Evolutionary conservation across 2,888 invertebrate genomes (phyloP).

Genomic region (Chymomyza amoena): DNA sequence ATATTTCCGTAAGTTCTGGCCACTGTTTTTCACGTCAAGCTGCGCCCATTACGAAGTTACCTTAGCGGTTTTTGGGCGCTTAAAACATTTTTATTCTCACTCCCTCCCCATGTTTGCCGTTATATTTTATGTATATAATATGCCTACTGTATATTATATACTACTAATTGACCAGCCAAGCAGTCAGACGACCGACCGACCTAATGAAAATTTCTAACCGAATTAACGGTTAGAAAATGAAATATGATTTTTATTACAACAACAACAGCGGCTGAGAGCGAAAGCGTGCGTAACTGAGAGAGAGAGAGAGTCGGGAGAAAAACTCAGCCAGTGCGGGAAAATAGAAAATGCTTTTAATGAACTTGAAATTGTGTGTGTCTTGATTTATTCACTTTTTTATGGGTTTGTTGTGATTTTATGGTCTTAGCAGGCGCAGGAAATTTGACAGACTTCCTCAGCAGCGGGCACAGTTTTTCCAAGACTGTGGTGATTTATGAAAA

Average conservation of each 20-base stretch:
- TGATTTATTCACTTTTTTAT: slow-evolving; percentile 21
- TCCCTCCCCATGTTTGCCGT: slow-evolving; percentile 41
- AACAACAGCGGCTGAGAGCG: slow-evolving; percentile 3
- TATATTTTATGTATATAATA: slow-evolving; percentile 36
- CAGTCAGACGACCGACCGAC: slow-evolving; percentile 22
- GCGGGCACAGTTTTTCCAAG: background rate
- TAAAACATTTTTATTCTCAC: slow-evolving; percentile 32
- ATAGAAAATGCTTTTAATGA: slow-evolving; percentile 37
- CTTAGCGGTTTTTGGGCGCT: slow-evolving; percentile 19
- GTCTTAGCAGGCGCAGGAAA: slow-evolving; percentile 14
- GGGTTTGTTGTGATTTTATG: background rate
- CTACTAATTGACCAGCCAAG: slow-evolving; percentile 52
- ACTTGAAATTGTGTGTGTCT: slow-evolving; percentile 38
- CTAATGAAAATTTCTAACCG: slow-evolving; percentile 55
- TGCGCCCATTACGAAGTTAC: slow-evolving; percentile 13
- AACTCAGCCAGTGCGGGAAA: background rate
- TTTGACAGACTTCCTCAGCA: background rate
- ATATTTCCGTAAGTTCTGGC: slow-evolving; percentile 26
- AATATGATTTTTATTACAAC: slow-evolving; percentile 34
- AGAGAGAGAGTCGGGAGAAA: background rate
- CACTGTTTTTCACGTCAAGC: background rate
- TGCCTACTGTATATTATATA: too few relatives aligned
- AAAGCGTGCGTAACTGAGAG: background rate
- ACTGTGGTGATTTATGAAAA: background rate
- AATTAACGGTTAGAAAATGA: slow-evolving; percentile 46